A percentile compares a stretch with the other conserved stretches of the same genome.
Evolutionary conservation across 2,797 vertebrate species (phyloP).

Genomic region (Gorsachius magnificus): DNA sequence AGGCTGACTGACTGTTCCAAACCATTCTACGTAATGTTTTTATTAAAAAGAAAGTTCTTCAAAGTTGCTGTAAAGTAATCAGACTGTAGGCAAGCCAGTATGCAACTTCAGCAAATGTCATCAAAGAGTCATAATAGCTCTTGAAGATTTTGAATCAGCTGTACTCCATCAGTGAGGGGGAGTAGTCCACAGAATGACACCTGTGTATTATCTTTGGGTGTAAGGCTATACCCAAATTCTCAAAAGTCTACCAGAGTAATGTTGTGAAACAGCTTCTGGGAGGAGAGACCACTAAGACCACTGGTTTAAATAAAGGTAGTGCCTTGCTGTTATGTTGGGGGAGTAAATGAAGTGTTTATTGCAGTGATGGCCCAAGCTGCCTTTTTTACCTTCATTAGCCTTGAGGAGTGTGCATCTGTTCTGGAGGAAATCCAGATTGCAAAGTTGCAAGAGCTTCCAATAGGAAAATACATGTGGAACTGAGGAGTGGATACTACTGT

Average conservation of each 20-base stretch:
- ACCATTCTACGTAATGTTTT: background rate
- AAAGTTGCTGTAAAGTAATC: background rate
- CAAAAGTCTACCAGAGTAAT: background rate
- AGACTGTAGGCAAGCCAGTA: background rate
- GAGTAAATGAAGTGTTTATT: background rate
- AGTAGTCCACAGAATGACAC: background rate
- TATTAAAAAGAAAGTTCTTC: background rate
- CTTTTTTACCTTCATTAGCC: background rate
- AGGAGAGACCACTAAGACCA: background rate
- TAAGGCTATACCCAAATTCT: background rate
- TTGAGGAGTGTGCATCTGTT: background rate
- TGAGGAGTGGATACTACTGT: background rate
- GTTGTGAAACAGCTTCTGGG: background rate
- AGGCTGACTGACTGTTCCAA: background rate
- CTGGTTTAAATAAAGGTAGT: background rate
- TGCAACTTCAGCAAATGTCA: background rate
- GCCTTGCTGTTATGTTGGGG: background rate
- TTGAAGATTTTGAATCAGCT: background rate
- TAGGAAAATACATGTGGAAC: background rate
- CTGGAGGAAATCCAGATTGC: background rate
- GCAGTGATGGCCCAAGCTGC: background rate
- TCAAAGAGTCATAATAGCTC: background rate
- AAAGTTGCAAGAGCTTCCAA: background rate
- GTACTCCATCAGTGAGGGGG: background rate
- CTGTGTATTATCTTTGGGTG: background rate